These are phyloP conservation scores for Drosophila mimica DNA, from an alignment of 2,888 invertebrate genomes.

Conservation along the genomic window DNA sequence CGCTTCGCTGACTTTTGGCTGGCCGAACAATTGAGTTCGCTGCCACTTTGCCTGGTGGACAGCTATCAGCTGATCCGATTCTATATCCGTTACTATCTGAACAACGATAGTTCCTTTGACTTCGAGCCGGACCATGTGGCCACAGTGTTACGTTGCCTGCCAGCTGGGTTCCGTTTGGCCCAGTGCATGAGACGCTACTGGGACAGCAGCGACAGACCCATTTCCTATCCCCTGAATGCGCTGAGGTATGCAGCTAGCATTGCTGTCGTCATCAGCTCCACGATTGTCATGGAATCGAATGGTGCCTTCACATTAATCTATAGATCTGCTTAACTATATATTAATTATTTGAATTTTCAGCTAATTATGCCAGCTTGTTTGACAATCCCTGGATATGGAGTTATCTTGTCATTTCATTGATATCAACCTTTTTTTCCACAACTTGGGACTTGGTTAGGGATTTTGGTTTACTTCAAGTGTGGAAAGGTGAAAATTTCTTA, in stretches of 20 bases:
- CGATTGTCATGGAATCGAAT: conserved; percentile 84
- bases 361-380: conserved; percentile 86
- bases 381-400: conserved; percentile 93
- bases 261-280: conserved; percentile 93
- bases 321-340: not conserved
- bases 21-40: conserved; percentile 96
- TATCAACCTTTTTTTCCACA: conserved; percentile 95
- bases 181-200: conserved; percentile 97
- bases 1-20: conserved; percentile 99
- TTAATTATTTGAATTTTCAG: conserved; percentile 79
- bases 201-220: conserved; percentile 92
- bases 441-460: conserved; percentile 99
- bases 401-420: conserved; percentile 92
- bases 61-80: conserved; percentile 96
- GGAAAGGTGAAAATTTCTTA: conserved; percentile 94
- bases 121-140: conserved; percentile 89
- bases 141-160: conserved; percentile 93
- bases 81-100: conserved; percentile 86
- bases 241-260: conserved; percentile 97
- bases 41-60: conserved; percentile 94
- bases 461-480: conserved; percentile 96
- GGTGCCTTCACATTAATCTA: conserved; percentile 69
- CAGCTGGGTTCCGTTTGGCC: conserved; percentile 98
- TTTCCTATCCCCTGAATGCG: conserved; percentile 97
- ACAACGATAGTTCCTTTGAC: conserved; percentile 38